A percentile compares a stretch with the other conserved stretches of the same genome.
Conservation (phyloP, 2,888 invertebrate species). For the Volucella inflata region DNA sequence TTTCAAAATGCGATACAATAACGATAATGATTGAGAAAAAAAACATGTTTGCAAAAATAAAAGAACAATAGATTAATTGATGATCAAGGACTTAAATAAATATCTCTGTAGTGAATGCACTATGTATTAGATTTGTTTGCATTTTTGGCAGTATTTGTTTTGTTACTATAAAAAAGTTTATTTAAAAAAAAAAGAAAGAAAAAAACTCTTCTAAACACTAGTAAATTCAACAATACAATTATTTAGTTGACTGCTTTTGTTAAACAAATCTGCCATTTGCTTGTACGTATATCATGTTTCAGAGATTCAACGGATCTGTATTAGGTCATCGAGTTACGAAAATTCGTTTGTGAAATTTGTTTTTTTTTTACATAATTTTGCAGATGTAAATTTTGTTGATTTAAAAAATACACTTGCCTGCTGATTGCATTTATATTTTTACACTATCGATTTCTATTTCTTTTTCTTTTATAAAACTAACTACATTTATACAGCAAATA, state of each 20-base stretch:
- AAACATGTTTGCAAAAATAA: slow-evolving; percentile 9
- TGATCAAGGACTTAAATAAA: slow-evolving; percentile 21
- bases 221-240: slow-evolving; percentile 37
- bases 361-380: slow-evolving; percentile 41
- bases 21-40: slow-evolving; percentile 5
- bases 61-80: slow-evolving; percentile 4
- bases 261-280: slow-evolving; percentile 33
- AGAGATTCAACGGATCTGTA: slow-evolving; percentile 24
- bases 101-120: slow-evolving; percentile 42
- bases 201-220: slow-evolving; percentile 13
- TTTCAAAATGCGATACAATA: not conserved
- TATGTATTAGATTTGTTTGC: slow-evolving; percentile 43
- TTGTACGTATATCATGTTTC: slow-evolving; percentile 39
- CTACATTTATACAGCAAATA: slow-evolving; percentile 61
- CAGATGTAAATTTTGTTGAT: slow-evolving; percentile 15
- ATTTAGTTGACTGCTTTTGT: not conserved
- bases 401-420: slow-evolving; percentile 49
- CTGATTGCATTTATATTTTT: slow-evolving; percentile 38
- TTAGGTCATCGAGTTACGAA: not conserved
- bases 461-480: slow-evolving; percentile 60
- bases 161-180: slow-evolving; percentile 38
- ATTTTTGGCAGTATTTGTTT: slow-evolving; percentile 66
- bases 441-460: slow-evolving; percentile 58
- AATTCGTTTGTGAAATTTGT: not conserved
- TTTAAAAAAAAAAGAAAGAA: not conserved